Evolutionary conservation across 2,888 invertebrate species (phyloP).

Genomic region (Bellardia pandia): DNA sequence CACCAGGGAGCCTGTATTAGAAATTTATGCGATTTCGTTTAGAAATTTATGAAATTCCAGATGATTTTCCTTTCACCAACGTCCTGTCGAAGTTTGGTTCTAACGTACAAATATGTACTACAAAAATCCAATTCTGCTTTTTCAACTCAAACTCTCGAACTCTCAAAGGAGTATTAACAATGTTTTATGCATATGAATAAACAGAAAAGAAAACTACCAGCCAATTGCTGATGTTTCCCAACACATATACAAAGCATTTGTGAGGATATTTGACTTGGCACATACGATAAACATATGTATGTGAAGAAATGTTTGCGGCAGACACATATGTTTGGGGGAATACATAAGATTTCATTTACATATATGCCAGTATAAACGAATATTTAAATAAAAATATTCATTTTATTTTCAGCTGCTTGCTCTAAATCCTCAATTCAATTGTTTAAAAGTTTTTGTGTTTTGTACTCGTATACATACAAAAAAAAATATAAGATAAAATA

Average conservation of each 20-base stretch:
- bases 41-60: slow-evolving; percentile 38
- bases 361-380: slow-evolving; percentile 35
- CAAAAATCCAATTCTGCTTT: neutral
- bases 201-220: slow-evolving; percentile 16
- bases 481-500: slow-evolving; percentile 18
- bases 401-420: neutral
- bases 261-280: neutral
- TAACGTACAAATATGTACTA: neutral
- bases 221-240: slow-evolving; percentile 50
- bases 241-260: neutral
- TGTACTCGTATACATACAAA: neutral
- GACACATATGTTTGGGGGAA: slow-evolving; percentile 40
- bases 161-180: slow-evolving; percentile 40
- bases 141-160: slow-evolving; percentile 34
- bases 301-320: no score
- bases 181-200: slow-evolving; percentile 55
- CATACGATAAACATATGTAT: no score
- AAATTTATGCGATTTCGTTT: slow-evolving; percentile 62
- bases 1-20: slow-evolving; percentile 48
- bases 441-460: slow-evolving; percentile 35
- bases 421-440: slow-evolving; percentile 60
- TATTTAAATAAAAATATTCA: slow-evolving; percentile 40
- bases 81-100: no score
- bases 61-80: neutral
- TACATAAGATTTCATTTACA: slow-evolving; percentile 42